Evolutionary conservation across 2,888 invertebrate genomes (phyloP), one percentile per base, ranked within the genome.

Genomic region (Machimus atricapillus): DNA sequence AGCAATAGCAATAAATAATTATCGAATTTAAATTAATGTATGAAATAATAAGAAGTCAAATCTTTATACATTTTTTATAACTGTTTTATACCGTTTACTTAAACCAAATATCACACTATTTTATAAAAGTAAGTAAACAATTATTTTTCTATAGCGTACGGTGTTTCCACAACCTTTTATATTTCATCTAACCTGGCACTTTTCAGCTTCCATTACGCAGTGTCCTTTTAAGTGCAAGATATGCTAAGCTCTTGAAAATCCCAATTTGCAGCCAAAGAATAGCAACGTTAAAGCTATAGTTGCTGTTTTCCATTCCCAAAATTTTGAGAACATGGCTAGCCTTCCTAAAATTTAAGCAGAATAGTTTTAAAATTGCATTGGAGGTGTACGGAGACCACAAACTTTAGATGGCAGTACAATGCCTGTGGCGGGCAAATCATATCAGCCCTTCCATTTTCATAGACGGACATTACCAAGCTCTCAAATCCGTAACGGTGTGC

Each of bases 401-500:
- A 94, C 93, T 94, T 94, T 89, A 95, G 95, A 90, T 97, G 97
- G 90, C 97, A 97, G 91, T 97, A 97, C 0, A 93, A 90, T 8
- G 93, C 93, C 7, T 93, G 92, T 0, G 94, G 93, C 0, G 97
- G 96, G 90, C 98, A 98, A 0, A 93, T 91, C 19, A 98, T 93
- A 0, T 95, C 94, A 46, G 93, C 94, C 7, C 98, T 93, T 78
- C 95, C 94, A 89, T 95, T 95, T 0, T 97, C 96, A 91, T 98
- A 98, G 27, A 97, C 90, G 0, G 97, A 93, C 34, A 97, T 94
- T 1, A 97, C 94, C 85, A 96, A 93, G 0, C 95, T 97, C 90
- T 98, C 97, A 90, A 97, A 94, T 0, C 95, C 95, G 92, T 96
- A 97, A 81, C 96, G 95, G 88, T 97, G 92, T 90, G 96, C 97